Evolutionary conservation across 2,797 vertebrate genomes (phyloP).

Genomic region (Takifugu rubripes): DNA sequence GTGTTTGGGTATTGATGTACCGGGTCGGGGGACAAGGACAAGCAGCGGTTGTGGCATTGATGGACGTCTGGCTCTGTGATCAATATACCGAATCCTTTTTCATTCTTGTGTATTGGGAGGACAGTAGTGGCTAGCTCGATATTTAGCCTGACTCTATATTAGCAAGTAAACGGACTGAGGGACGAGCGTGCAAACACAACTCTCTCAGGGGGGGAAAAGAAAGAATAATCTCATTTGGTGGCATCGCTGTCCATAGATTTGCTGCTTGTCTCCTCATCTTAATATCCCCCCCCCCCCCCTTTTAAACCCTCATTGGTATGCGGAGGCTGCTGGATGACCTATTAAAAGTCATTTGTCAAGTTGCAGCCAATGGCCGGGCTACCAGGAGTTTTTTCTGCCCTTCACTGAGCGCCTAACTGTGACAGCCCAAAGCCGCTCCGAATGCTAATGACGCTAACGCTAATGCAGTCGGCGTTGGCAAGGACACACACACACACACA

Average conservation of each 20-base stretch:
- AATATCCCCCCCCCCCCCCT: constrained; percentile 8
- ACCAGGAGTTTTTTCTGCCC: constrained; percentile 51
- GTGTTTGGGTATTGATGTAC: too few species aligned
- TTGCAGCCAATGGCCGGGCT: constrained; percentile 67
- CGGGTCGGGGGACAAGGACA: too few species aligned
- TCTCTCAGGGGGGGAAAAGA: constrained; percentile 7
- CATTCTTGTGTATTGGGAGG: neutral
- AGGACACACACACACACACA: constrained; percentile 11
- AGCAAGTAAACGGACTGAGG: too few species aligned
- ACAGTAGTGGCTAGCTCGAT: neutral
- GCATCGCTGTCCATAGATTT: constrained; percentile 30
- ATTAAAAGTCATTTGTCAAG: constrained; percentile 81
- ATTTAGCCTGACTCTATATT: too few species aligned
- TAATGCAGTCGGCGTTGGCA: constrained; percentile 59
- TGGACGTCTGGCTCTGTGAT: neutral
- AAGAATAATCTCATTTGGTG: constrained; percentile 32
- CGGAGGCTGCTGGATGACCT: constrained; percentile 58
- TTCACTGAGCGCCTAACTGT: constrained; percentile 66
- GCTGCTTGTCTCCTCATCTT: constrained; percentile 43
- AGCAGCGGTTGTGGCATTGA: neutral
- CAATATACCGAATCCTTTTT: too few species aligned
- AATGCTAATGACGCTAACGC: constrained; percentile 73
- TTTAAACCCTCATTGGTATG: constrained; percentile 64
- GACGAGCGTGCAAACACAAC: too few species aligned
- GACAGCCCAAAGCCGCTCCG: constrained; percentile 66